Conservation (phyloP, 1,140 invertebrate species). For the Sipha flava region DNA sequence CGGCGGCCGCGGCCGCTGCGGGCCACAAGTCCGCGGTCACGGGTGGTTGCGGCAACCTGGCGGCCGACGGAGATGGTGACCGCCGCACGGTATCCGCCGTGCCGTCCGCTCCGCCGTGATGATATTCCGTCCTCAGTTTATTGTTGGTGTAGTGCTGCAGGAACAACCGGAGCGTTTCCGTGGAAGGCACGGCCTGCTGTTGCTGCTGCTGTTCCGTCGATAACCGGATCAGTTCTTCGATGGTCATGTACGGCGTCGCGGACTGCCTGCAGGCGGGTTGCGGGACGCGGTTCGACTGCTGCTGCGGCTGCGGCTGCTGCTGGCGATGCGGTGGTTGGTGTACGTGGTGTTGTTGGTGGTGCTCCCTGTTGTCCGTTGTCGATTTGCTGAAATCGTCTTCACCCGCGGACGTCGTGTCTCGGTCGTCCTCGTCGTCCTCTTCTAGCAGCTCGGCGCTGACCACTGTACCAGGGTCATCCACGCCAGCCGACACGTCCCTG, state of each 20-base stretch:
- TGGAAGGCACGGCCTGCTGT: neutral
- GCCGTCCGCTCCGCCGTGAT: neutral
- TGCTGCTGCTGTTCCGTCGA: slow-evolving; percentile 43
- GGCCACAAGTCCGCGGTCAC: neutral
- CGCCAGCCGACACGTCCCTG: slow-evolving; percentile 39
- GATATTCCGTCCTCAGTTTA: neutral
- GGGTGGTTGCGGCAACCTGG: neutral
- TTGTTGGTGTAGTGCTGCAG: neutral
- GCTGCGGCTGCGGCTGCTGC: neutral
- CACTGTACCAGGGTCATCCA: neutral
- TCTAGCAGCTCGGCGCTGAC: slow-evolving; percentile 36
- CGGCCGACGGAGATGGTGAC: neutral
- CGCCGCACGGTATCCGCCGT: neutral
- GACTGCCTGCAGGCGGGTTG: neutral
- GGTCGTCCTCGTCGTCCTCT: slow-evolving; percentile 47
- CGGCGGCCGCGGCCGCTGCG: neutral
- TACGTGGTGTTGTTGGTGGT: neutral
- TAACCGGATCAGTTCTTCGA: slow-evolving; percentile 48
- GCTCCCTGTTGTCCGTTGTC: neutral
- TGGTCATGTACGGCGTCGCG: slow-evolving; percentile 47
- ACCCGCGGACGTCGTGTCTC: slow-evolving; percentile 50
- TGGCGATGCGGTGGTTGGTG: neutral
- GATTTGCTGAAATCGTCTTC: slow-evolving; percentile 56
- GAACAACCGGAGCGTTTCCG: neutral
- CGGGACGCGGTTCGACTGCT: too few species aligned